Evolutionary conservation across 2,113 vertebrate species (phyloP).

Genomic region (Grammomys surdaster): DNA sequence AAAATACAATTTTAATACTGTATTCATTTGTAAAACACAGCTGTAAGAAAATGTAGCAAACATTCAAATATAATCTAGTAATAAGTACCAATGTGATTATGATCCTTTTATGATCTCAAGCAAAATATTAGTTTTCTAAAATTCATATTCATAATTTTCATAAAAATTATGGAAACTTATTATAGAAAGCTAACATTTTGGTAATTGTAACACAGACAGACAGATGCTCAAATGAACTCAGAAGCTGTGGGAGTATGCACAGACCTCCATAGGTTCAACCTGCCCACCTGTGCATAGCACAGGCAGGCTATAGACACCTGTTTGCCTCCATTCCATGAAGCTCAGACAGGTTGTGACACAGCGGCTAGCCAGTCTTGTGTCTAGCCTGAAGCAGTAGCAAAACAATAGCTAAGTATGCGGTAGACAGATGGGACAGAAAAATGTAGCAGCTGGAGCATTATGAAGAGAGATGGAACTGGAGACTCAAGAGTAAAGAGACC

Average conservation of each 20-base stretch:
- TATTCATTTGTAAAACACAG: neutral
- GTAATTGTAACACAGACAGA: neutral
- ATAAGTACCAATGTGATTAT: neutral
- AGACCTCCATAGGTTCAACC: neutral
- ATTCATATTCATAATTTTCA: no score
- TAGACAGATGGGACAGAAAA: no score
- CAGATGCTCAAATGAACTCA: neutral
- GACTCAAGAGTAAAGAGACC: no score
- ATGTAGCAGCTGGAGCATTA: no score
- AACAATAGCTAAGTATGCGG: no score
- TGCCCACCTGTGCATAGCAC: no score
- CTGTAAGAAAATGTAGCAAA: neutral
- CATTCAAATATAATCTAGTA: neutral
- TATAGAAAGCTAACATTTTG: neutral
- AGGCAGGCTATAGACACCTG: no score
- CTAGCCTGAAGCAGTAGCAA: no score
- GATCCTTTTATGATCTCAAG: neutral
- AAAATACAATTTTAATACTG: neutral
- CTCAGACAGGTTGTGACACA: no score
- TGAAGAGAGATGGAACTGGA: no score
- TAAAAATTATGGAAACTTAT: neutral
- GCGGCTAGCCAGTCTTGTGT: no score
- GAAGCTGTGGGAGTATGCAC: neutral
- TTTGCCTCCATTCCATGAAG: no score
- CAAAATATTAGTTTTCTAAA: neutral